Conservation (phyloP, 2,888 invertebrate genomes). For the Actias luna region DNA sequence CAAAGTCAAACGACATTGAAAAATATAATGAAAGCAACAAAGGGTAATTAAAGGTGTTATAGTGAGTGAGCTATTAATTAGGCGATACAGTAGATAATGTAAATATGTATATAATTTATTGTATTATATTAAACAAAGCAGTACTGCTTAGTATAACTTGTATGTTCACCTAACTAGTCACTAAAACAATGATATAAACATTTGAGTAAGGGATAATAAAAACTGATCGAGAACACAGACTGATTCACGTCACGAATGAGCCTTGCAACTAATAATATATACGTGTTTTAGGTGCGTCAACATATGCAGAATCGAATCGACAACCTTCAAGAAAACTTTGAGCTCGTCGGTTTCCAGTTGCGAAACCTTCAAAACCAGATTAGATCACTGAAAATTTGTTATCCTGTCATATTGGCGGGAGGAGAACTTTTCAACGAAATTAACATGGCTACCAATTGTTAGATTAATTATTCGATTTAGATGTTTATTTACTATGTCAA, state of each 20-base stretch:
- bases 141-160: neutral
- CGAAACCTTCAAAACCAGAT: slow-evolving; percentile 84
- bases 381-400: slow-evolving; percentile 79
- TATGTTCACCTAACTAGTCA: neutral
- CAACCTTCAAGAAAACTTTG: slow-evolving; percentile 85
- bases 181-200: neutral
- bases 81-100: neutral
- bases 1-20: neutral
- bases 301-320: slow-evolving; percentile 86
- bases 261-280: slow-evolving; percentile 20
- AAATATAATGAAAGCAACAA: neutral
- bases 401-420: slow-evolving; percentile 50
- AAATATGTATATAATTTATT: neutral
- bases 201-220: neutral
- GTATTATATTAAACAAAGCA: neutral
- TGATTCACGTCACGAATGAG: slow-evolving; percentile 17
- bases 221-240: neutral
- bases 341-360: slow-evolving; percentile 84
- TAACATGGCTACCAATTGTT: neutral
- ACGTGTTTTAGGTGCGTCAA: slow-evolving; percentile 80
- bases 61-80: neutral
- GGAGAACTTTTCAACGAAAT: slow-evolving; percentile 34
- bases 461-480: slow-evolving; percentile 2
- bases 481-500: slow-evolving; percentile 15
- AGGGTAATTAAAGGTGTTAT: slow-evolving; percentile 3